Base-by-base conservation (phyloP, 1,140 invertebrate genomes). In the Bombus huntii region DNA sequence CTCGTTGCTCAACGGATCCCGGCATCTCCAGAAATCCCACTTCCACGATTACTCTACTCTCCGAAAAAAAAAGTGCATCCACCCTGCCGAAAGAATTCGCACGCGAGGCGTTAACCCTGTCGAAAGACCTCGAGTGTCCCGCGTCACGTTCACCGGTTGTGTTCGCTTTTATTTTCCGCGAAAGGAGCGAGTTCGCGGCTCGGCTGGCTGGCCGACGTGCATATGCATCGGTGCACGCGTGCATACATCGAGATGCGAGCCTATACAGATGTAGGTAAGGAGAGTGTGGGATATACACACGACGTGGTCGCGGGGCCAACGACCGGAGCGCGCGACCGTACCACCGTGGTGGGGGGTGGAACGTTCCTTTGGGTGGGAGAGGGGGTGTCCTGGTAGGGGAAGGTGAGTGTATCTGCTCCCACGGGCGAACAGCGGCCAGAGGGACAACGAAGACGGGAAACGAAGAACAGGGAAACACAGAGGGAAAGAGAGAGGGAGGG, bases 301-400 rank as follows among this genome's bases (percentile, higher is more conserved):
- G 92, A 93, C 89, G 91, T 91, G 92, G 90, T 89, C 89, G 91
- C 91, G 92, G 92, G 94, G 94, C 87, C 93, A 95, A 95, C 93
- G 94, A 95, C 94, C 94, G 94, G 94, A 94, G 94, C 92, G 76
- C 81, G 85, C 88, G 89, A 83, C 86, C 79, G 88, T 82, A 78
- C 13, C 53, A 73, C 78, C 81, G n/a, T 79, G 47, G 59, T 68
- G 39, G 62, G 42, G 86, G 80, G 80, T 78, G 81, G 42, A 77
- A n/a, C 37, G 44, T 34, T 75, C 9, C 9, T 53, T 15, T 13
- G 73, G 87, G 66, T 81, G 37, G 79, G 44, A 39, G 71, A 44
- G 12, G 79, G 75, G 47, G 59, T 66, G 80, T 70, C 72, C 68
- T 73, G 90, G 79, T 87, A 75, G 87, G 85, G 83, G 87, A 89